Evolutionary conservation across 2,797 vertebrate species (phyloP).

Genomic region (Odontamblyopus lacepedii): DNA sequence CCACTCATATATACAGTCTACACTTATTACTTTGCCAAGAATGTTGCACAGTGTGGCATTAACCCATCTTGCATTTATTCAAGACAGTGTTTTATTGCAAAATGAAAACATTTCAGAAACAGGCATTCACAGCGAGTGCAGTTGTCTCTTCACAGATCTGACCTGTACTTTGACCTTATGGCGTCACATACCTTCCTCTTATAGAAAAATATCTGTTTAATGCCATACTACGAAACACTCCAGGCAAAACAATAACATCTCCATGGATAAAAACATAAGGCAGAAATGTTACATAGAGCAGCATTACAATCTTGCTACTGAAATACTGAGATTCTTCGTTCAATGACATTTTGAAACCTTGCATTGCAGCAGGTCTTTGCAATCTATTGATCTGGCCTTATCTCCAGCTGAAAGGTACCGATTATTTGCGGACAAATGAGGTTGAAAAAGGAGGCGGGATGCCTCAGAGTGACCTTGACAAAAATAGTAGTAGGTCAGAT

Average conservation of each 20-base stretch:
- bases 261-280: background rate
- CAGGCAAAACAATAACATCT: background rate
- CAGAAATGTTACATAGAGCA: background rate
- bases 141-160: no score
- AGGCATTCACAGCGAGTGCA: no score
- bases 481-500: conserved; percentile 47
- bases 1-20: no score
- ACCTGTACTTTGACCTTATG: no score
- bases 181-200: background rate
- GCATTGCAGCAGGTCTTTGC: conserved; percentile 7
- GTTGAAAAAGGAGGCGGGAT: conserved; percentile 20
- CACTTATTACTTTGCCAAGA: background rate
- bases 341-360: conserved; percentile 1
- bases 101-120: no score
- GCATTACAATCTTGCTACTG: background rate
- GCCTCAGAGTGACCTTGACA: conserved; percentile 51
- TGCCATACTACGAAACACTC: background rate
- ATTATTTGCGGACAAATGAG: conserved; percentile 51
- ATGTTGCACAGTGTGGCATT: background rate
- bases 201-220: background rate
- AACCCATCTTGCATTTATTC: background rate
- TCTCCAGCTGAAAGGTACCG: conserved; percentile 13
- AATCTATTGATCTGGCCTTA: conserved; percentile 24
- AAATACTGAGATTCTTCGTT: background rate
- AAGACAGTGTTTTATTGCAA: background rate